Percentiles rank a stretch among this genome's conserved stretches.
Evolutionary conservation across 2,113 vertebrate species (phyloP).

Genomic region (Tyrannus savana): DNA sequence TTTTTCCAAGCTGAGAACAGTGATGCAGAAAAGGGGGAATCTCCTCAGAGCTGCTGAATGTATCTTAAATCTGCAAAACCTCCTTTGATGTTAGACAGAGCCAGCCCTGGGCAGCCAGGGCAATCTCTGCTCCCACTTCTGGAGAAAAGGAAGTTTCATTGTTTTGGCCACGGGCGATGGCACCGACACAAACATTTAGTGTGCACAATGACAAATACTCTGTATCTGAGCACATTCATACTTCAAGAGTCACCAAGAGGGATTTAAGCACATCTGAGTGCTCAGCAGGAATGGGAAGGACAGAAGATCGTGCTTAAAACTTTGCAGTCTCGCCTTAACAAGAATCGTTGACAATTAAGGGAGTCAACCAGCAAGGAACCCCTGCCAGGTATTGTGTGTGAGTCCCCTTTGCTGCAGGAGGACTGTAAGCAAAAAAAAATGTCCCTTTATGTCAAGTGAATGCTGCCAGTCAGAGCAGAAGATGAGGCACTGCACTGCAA

Average conservation of each 20-base stretch:
- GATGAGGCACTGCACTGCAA: rapidly evolving
- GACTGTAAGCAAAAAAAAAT: not conserved
- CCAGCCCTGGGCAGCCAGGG: not conserved
- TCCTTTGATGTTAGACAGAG: not conserved
- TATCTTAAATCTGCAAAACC: not conserved
- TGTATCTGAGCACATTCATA: not conserved
- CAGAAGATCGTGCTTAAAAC: not conserved
- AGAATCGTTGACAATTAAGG: not conserved
- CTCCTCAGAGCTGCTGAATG: not conserved
- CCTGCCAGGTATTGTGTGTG: not conserved
- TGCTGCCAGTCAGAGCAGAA: not conserved
- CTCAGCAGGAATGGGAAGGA: not conserved
- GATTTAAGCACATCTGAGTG: not conserved
- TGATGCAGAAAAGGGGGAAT: not conserved
- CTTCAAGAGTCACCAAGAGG: not conserved
- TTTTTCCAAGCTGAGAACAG: not conserved
- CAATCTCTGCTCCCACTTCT: not conserved
- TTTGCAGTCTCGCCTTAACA: not conserved
- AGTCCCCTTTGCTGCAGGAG: not conserved
- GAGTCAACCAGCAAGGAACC: not conserved
- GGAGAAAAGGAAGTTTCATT: not conserved
- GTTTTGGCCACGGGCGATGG: conserved; percentile 11
- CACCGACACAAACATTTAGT: not conserved
- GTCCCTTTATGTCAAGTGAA: not conserved
- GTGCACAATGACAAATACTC: not conserved